Conservation (phyloP, 2,797 vertebrate species). For the Sphenodon punctatus region DNA sequence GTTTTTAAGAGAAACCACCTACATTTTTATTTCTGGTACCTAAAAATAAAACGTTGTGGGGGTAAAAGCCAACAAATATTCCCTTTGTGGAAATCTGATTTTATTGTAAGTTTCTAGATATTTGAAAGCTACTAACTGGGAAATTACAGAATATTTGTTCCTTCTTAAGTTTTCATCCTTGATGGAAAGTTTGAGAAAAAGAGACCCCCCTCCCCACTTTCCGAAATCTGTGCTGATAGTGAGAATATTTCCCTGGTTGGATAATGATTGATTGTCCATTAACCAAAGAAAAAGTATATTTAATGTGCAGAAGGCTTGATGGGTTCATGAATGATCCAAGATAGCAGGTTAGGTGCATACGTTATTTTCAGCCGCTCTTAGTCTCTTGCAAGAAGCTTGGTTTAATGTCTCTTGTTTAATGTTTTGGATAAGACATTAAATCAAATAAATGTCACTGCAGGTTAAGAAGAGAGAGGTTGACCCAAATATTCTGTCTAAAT, state of each 20-base stretch:
- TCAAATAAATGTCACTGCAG: background rate
- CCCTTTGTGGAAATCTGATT: background rate
- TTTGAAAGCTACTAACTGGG: conserved; percentile 7
- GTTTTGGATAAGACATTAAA: background rate
- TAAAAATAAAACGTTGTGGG: background rate
- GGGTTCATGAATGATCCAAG: too few species aligned
- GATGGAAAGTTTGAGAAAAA: background rate
- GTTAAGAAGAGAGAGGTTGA: conserved; percentile 3
- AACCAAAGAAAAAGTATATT: background rate
- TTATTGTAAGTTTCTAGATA: conserved; percentile 1
- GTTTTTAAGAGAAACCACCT: background rate
- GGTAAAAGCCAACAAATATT: conserved; percentile 30
- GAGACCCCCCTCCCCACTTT: conserved; percentile 13
- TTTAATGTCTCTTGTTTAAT: too few species aligned
- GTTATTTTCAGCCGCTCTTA: too few species aligned
- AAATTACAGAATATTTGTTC: conserved; percentile 25
- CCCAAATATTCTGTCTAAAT: background rate
- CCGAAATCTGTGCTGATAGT: conserved; percentile 1
- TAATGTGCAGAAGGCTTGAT: too few species aligned
- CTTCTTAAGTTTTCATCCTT: background rate
- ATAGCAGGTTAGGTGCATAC: too few species aligned
- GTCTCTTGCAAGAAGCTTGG: too few species aligned
- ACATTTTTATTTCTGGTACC: conserved; percentile 34
- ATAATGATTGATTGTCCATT: background rate
- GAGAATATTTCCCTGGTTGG: background rate